phyloP scores from a whole-genome alignment of 2,113 vertebrate genomes.

The Vulpes lagopus region DNA sequence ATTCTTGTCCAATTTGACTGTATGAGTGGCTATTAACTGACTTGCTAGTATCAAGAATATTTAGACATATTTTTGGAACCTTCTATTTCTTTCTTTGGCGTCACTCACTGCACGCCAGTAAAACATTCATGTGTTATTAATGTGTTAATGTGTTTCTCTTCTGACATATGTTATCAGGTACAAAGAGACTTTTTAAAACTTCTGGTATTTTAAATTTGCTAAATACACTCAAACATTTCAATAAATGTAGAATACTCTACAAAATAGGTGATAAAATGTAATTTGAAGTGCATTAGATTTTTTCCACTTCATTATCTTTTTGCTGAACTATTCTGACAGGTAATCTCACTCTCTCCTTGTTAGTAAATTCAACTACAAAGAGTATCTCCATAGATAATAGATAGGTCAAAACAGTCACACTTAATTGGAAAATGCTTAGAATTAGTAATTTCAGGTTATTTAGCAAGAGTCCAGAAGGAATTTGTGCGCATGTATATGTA shows the following conservation, averaged over 20 bases:
- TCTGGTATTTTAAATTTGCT: conserved; percentile 7
- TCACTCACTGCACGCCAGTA: not conserved
- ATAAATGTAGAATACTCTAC: not conserved
- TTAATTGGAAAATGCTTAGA: conserved; percentile 63
- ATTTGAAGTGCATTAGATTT: conserved; percentile 62
- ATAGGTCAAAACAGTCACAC: conserved; percentile 72
- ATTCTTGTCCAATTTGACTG: not conserved
- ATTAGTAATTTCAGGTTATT: conserved; percentile 68
- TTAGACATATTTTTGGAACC: not conserved
- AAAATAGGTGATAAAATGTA: conserved; percentile 14
- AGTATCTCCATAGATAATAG: conserved; percentile 74
- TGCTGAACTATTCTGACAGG: conserved; percentile 73
- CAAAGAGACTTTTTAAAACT: not conserved
- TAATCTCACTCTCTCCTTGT: conserved; percentile 57
- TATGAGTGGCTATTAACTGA: not conserved
- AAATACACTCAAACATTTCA: not conserved
- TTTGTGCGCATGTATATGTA: not conserved
- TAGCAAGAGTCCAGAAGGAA: conserved; percentile 48
- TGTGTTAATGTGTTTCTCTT: not conserved
- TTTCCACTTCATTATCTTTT: conserved; percentile 79
- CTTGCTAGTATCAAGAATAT: not conserved
- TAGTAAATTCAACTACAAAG: conserved; percentile 60
- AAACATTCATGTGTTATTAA: not conserved
- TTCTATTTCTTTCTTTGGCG: not conserved
- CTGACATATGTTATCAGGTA: not conserved